Percentiles rank a stretch among this genome's conserved stretches.
Evolutionary conservation across 2,888 invertebrate genomes (phyloP).

Genomic region (Caenorhabditis wallacei): DNA sequence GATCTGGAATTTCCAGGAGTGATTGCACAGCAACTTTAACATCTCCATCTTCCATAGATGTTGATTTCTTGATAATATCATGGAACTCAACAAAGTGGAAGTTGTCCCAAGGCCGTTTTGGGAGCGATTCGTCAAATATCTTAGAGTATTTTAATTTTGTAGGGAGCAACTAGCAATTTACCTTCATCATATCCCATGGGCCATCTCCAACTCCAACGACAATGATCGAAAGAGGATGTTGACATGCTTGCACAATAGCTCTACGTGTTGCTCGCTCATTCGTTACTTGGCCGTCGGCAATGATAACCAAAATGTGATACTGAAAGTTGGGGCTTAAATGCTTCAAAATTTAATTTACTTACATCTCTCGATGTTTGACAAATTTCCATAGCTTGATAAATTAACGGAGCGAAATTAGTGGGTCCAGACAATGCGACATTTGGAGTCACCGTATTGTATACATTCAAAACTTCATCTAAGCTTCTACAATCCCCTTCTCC

Average conservation of each 20-base stretch:
- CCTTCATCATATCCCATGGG: constrained; percentile 85
- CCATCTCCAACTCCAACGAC: constrained; percentile 86
- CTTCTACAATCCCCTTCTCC: constrained; percentile 82
- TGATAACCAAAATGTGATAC: constrained; percentile 85
- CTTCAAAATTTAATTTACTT: constrained; percentile 8
- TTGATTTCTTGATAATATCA: constrained; percentile 73
- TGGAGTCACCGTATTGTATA: constrained; percentile 84
- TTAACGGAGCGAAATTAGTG: constrained; percentile 85
- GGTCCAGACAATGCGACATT: constrained; percentile 85
- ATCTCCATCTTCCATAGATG: constrained; percentile 65
- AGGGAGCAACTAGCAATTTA: constrained; percentile 26
- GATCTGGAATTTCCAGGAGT: constrained; percentile 85
- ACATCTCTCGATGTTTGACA: constrained; percentile 84
- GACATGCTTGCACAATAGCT: constrained; percentile 85
- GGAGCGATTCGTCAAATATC: constrained; percentile 85
- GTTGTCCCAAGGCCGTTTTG: constrained; percentile 85
- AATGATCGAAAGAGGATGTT: constrained; percentile 85
- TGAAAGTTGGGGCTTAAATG: constrained; percentile 63
- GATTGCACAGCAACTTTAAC: constrained; percentile 84
- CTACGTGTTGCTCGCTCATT: constrained; percentile 84
- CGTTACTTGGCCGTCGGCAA: constrained; percentile 86
- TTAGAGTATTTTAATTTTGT: constrained; percentile 45
- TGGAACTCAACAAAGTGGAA: constrained; percentile 86
- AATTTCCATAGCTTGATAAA: constrained; percentile 85
- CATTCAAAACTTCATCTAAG: constrained; percentile 84